Conservation (phyloP, 2,888 invertebrate genomes). For the Apeira syringaria region DNA sequence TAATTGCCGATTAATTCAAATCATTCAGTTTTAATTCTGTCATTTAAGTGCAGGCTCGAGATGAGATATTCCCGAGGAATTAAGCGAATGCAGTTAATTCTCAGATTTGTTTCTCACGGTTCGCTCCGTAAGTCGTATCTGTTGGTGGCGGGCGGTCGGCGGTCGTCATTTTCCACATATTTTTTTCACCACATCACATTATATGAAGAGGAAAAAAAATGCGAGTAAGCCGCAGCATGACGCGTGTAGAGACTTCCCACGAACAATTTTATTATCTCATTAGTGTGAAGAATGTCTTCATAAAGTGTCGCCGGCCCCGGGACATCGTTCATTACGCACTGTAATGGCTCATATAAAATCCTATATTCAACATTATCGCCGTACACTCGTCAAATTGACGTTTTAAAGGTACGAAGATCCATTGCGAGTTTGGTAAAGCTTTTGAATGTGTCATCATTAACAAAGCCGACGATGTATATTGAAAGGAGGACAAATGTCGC, state of each 20-base stretch:
- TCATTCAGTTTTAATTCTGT: conserved; percentile 17
- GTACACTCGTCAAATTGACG: conserved; percentile 1
- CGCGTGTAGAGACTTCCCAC: conserved; percentile 52
- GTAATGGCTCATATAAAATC: conserved; percentile 70
- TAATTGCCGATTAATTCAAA: conserved; percentile 29
- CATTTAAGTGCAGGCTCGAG: conserved; percentile 19
- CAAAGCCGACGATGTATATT: conserved; percentile 36
- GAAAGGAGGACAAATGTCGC: neutral
- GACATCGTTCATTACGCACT: conserved; percentile 71
- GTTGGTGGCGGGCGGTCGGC: conserved; percentile 36
- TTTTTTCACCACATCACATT: conserved; percentile 38
- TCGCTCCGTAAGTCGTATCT: conserved; percentile 2
- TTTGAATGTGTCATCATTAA: neutral
- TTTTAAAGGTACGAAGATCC: conserved; percentile 24
- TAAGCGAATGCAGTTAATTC: conserved; percentile 11
- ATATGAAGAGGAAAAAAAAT: conserved; percentile 28
- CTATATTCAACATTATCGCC: conserved; percentile 48
- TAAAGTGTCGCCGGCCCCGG: conserved; percentile 70
- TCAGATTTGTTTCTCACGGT: conserved; percentile 20
- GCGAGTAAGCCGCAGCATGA: conserved; percentile 29
- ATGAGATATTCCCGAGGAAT: conserved; percentile 15
- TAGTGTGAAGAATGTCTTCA: conserved; percentile 75
- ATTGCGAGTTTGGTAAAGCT: conserved; percentile 32
- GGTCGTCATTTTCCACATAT: conserved; percentile 24
- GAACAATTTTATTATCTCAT: conserved; percentile 72